Evolutionary conservation across 2,888 invertebrate species (phyloP).

Genomic region (Euphydryas editha): DNA sequence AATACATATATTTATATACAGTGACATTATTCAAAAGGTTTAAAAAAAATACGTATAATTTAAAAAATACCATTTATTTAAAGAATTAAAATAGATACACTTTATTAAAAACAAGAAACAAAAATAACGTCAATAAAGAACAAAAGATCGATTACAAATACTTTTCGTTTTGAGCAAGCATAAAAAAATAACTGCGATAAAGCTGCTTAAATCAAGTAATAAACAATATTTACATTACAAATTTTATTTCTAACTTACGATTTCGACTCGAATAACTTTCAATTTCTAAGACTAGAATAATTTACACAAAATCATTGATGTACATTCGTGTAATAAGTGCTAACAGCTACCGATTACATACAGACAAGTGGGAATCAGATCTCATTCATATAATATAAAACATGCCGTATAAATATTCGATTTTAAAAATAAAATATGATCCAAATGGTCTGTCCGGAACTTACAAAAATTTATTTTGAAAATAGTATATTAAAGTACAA

Average conservation of each 20-base stretch:
- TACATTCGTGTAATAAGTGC: conserved; percentile 12
- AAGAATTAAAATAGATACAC: conserved; percentile 16
- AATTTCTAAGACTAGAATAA: conserved; percentile 55
- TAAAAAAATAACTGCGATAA: neutral
- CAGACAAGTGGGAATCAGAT: neutral
- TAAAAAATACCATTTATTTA: conserved; percentile 27
- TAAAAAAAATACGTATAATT: neutral
- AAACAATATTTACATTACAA: neutral
- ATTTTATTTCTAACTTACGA: conserved; percentile 6
- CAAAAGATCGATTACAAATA: conserved; percentile 10
- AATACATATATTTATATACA: too few relatives aligned
- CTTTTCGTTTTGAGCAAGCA: neutral
- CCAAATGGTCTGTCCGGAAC: neutral
- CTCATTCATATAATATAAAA: neutral
- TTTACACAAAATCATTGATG: conserved; percentile 28
- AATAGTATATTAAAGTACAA: neutral
- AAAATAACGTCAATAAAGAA: conserved; percentile 12
- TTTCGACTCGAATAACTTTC: conserved; percentile 51
- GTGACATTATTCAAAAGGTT: too few relatives aligned
- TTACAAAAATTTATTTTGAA: neutral
- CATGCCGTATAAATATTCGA: neutral
- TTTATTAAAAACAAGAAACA: conserved; percentile 12
- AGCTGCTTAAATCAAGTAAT: neutral
- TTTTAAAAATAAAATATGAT: neutral
- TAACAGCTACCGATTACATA: neutral